Evolutionary conservation across 92 coral and sea anemone genomes (phyloP), one percentile per base, ranked within the genome.

Genomic region (Umimayanthus kanabou): DNA sequence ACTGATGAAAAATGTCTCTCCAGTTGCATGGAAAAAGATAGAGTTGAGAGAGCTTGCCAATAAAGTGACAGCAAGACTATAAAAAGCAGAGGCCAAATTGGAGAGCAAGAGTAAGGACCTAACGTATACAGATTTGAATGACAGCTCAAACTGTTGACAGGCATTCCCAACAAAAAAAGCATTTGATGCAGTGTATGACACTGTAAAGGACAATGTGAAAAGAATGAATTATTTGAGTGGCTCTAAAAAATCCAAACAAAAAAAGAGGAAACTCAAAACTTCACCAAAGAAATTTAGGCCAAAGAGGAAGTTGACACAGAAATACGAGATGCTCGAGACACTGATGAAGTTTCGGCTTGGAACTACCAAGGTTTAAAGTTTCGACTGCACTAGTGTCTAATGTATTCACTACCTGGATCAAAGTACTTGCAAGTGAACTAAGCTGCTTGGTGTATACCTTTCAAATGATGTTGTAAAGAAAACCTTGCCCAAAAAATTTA

Each of bases 301-400:
- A 26, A 29, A 84, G 69, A 70, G 91, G 57, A 22, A 26, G 64
- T 74, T 91, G 80, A 78, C 77, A 77, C 75, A 69, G 40, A 88
- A 91, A 84, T 89, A 88, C 53, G 93, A 91, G 85, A 89, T 91
- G 79, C 86, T 91, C 39, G 15, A 88, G 76, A 88, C 91, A 18
- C 45, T 88, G 45, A 91, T 85, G 93, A 91, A 91, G 83, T 49
- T 84, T 25, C 89, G 92, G 26, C 86, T 74, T 74, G 79, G 79
- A 74, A 39, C 53, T 18, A 74, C 79, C 39, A 74, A 74, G 79
- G 42, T 74, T 74, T 74, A 22, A 39, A 47, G 79, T 74, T 74
- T 74, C 79, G 42, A 37, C 42, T 33, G 78, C 78, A 73, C 78
- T 73, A 37, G 76, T 72, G 76, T 72, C 76, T 39, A 72, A 72